phyloP scores from a whole-genome alignment of 2,888 invertebrate genomes.

The Chromoteleia sp. region DNA sequence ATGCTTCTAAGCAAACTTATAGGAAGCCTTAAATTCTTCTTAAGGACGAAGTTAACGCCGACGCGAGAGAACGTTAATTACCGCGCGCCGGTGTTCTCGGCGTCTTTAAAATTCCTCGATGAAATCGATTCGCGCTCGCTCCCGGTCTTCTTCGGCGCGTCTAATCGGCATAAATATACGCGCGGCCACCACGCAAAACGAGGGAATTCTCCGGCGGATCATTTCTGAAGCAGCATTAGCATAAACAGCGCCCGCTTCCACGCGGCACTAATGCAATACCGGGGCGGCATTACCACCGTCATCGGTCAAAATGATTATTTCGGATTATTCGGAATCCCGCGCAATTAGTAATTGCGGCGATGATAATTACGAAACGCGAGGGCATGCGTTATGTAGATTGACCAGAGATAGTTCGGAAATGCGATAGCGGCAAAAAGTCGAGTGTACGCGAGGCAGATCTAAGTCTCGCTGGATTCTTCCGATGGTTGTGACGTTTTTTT shows the following conservation, averaged over 20 bases:
- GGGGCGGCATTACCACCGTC: slow-evolving; percentile 14
- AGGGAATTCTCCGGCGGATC: slow-evolving; percentile 51
- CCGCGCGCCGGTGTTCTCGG: slow-evolving; percentile 65
- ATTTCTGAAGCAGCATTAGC: slow-evolving; percentile 51
- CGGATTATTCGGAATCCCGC: slow-evolving; percentile 40
- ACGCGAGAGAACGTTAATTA: slow-evolving; percentile 70
- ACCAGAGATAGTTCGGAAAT: slow-evolving; percentile 41
- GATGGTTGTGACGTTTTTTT: slow-evolving; percentile 28
- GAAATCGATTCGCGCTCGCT: slow-evolving; percentile 70
- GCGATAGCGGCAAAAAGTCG: slow-evolving; percentile 10
- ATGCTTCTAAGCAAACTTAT: slow-evolving; percentile 66
- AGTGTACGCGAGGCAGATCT: neutral
- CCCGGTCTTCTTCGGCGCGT: slow-evolving; percentile 66
- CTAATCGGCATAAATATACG: slow-evolving; percentile 64
- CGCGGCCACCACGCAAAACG: slow-evolving; percentile 37
- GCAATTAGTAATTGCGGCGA: slow-evolving; percentile 48
- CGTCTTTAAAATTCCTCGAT: slow-evolving; percentile 69
- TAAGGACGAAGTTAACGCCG: slow-evolving; percentile 68
- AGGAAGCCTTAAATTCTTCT: slow-evolving; percentile 67
- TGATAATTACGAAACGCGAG: slow-evolving; percentile 30
- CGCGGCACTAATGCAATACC: slow-evolving; percentile 13
- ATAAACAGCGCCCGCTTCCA: slow-evolving; percentile 44
- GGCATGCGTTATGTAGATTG: slow-evolving; percentile 44
- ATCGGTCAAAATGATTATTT: slow-evolving; percentile 54
- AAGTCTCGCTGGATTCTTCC: slow-evolving; percentile 27